These are phyloP conservation scores for Mandrillus leucophaeus DNA, from an alignment of 2,113 vertebrate genomes.

Conservation along the genomic window DNA sequence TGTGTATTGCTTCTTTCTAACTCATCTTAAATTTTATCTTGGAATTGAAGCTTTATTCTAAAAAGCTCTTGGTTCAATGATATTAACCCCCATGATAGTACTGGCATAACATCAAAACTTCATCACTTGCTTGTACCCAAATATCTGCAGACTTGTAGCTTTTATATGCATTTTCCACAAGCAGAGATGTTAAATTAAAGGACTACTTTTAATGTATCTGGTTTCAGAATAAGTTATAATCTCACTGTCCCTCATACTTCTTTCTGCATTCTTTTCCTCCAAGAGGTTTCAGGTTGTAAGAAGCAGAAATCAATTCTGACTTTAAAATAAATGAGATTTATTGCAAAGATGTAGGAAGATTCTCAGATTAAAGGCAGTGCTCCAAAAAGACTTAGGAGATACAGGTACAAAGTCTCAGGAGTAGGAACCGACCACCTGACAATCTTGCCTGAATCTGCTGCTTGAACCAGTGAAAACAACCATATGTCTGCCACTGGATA, in stretches of 20 bases:
- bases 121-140: background rate
- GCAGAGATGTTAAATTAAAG: background rate
- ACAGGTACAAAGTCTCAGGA: background rate
- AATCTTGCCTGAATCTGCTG: background rate
- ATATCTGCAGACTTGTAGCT: background rate
- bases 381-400: background rate
- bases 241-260: background rate
- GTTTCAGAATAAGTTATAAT: background rate
- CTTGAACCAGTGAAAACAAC: background rate
- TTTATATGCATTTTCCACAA: background rate
- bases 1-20: background rate
- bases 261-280: background rate
- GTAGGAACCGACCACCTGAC: background rate
- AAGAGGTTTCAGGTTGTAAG: background rate
- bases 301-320: background rate
- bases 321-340: background rate
- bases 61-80: background rate
- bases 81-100: conserved; percentile 4
- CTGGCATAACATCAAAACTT: background rate
- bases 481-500: background rate
- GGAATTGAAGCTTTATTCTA: background rate
- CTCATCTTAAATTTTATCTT: conserved; percentile 44
- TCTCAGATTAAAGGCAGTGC: background rate
- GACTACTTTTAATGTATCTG: background rate
- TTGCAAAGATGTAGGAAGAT: background rate